Conservation (phyloP, 1,140 invertebrate species). For the Archivesica marissinica region DNA sequence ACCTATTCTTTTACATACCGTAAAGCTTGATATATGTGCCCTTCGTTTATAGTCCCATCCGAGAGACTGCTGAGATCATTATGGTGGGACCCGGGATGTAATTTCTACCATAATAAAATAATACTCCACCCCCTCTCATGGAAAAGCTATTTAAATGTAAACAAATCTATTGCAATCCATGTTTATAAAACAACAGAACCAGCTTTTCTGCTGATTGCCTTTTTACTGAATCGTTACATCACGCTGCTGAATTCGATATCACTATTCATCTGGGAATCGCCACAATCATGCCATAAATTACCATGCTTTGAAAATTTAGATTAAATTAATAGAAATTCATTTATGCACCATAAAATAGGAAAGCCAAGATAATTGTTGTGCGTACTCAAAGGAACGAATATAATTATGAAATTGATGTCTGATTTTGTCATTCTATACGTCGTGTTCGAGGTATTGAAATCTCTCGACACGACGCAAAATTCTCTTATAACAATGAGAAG, state of each 20-base stretch:
- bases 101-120: too few relatives aligned
- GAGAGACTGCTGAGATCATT: too few relatives aligned
- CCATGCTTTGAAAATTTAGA: background rate
- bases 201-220: too few relatives aligned
- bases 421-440: background rate
- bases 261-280: background rate
- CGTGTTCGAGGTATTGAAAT: background rate
- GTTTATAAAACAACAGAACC: too few relatives aligned
- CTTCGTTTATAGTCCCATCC: too few relatives aligned
- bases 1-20: too few relatives aligned
- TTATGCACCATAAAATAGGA: background rate
- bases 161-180: too few relatives aligned
- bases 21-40: too few relatives aligned
- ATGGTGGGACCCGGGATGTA: too few relatives aligned
- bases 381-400: background rate
- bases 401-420: background rate
- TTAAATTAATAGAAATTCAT: conserved; percentile 9
- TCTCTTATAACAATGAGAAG: background rate
- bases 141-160: too few relatives aligned
- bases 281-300: background rate
- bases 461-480: background rate
- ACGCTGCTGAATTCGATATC: background rate
- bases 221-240: background rate
- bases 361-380: background rate
- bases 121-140: too few relatives aligned